Conservation (phyloP, 2,888 invertebrate species). For the Trissolcus brochymenae region DNA sequence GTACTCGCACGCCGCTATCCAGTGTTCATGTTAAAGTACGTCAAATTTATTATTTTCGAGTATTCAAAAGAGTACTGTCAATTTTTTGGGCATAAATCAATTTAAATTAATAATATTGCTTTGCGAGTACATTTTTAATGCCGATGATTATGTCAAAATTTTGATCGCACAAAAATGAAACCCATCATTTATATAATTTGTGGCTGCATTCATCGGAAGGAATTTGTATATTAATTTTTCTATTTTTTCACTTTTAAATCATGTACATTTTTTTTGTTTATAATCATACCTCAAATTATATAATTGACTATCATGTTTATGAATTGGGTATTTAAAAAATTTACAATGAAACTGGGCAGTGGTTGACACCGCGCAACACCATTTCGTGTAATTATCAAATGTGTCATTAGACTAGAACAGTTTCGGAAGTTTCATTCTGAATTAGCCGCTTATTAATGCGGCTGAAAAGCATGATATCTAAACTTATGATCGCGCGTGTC, state of each 20-base stretch:
- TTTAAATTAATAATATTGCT: constrained; percentile 33
- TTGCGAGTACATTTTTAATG: constrained; percentile 1
- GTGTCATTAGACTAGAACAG: constrained; percentile 36
- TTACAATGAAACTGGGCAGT: neutral
- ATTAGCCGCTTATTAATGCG: constrained; percentile 45
- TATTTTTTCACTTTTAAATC: too few species aligned
- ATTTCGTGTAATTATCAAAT: constrained; percentile 45
- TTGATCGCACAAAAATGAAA: constrained; percentile 9
- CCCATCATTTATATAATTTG: too few species aligned
- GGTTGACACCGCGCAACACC: constrained; percentile 12
- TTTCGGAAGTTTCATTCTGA: constrained; percentile 52
- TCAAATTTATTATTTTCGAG: constrained; percentile 22
- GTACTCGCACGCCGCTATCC: constrained; percentile 25
- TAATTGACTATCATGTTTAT: too few species aligned
- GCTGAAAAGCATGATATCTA: constrained; percentile 40
- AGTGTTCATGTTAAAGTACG: constrained; percentile 34
- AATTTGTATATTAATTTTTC: too few species aligned
- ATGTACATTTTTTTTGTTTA: too few species aligned
- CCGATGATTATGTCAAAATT: constrained; percentile 14
- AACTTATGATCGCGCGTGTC: constrained; percentile 29
- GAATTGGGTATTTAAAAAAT: too few species aligned
- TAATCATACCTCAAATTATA: too few species aligned
- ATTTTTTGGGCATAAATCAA: constrained; percentile 35
- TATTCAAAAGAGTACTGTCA: constrained; percentile 11
- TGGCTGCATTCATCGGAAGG: too few species aligned